Conservation (phyloP, 2,797 vertebrate species). For the Oreochromis grahami region DNA sequence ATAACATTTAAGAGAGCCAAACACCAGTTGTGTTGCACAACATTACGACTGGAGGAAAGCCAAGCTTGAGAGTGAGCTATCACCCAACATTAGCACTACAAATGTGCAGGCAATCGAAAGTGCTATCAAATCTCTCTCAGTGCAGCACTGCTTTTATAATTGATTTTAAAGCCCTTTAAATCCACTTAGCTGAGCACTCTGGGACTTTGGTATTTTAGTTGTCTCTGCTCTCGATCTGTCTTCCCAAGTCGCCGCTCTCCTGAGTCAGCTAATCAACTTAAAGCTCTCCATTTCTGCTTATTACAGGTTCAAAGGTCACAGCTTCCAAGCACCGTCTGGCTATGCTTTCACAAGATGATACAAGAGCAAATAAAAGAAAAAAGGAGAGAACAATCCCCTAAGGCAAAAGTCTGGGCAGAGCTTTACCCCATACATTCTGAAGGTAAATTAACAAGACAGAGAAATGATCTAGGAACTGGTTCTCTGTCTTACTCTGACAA, state of each 20-base stretch:
- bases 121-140: background rate
- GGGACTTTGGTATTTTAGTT: background rate
- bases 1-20: background rate
- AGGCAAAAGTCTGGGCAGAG: background rate
- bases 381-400: background rate
- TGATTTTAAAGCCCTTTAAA: constrained; percentile 44
- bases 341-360: constrained; percentile 13
- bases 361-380: background rate
- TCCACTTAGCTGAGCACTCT: constrained; percentile 39
- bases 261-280: constrained; percentile 45
- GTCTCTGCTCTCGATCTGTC: background rate
- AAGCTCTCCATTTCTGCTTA: constrained; percentile 26
- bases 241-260: background rate
- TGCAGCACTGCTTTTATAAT: constrained; percentile 7
- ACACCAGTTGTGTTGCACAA: background rate
- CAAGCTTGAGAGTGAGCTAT: background rate
- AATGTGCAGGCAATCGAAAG: background rate
- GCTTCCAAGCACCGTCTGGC: constrained; percentile 43
- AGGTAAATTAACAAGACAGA: background rate
- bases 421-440: background rate
- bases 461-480: background rate
- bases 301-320: constrained; percentile 46
- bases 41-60: background rate
- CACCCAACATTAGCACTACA: background rate
- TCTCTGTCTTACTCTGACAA: background rate